These are phyloP conservation scores for Brachionus paranguensis DNA, from an alignment of 1,140 invertebrate genomes.

Conservation along the genomic window DNA sequence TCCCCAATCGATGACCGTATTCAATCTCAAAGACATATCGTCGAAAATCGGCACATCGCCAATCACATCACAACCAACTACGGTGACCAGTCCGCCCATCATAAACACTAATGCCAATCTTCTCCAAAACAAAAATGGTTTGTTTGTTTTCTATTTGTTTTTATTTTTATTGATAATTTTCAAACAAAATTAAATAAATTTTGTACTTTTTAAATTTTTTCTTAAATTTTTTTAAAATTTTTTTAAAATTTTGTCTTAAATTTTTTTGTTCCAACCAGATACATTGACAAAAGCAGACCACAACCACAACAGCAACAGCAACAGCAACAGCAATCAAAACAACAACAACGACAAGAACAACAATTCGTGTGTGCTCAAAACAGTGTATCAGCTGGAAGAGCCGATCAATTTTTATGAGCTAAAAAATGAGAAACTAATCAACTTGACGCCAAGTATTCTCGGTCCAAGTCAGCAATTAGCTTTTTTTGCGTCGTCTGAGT, in stretches of 20 bases:
- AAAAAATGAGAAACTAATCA: background rate
- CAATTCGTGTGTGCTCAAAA: background rate
- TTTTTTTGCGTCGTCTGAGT: background rate
- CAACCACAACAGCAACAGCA: background rate
- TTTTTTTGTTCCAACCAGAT: background rate
- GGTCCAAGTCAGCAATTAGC: background rate
- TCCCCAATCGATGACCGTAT: constrained; percentile 23
- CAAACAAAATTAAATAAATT: background rate
- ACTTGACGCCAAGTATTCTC: background rate
- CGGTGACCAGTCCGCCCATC: background rate
- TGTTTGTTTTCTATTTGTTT: background rate
- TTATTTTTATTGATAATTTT: background rate
- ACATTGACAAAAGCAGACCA: background rate
- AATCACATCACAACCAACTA: background rate
- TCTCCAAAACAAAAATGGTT: background rate
- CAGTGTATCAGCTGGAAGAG: constrained; percentile 5
- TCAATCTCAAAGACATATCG: constrained; percentile 34
- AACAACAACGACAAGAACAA: background rate
- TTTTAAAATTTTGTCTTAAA: background rate
- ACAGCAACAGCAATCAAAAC: background rate
- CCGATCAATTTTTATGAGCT: constrained; percentile 3
- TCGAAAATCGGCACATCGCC: background rate
- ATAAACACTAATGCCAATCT: background rate
- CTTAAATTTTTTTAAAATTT: background rate
- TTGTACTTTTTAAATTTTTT: background rate